Percentiles rank a stretch among this genome's conserved stretches.
Conservation (phyloP, 2,113 vertebrate species). For the Chloebia gouldiae region DNA sequence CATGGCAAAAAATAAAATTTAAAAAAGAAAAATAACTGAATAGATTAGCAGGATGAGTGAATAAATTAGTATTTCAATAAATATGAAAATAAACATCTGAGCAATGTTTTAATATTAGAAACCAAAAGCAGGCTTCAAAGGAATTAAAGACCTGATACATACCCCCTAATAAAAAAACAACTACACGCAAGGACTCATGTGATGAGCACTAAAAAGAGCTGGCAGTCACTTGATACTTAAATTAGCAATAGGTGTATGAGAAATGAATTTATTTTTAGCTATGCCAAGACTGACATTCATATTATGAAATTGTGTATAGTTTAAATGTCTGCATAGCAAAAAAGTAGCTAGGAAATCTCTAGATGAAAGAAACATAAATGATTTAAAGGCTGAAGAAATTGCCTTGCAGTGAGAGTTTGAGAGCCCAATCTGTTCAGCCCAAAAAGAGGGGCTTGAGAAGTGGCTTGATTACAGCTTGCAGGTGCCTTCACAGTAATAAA, state of each 20-base stretch:
- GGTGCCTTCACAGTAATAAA: neutral
- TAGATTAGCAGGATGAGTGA: neutral
- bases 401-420: neutral
- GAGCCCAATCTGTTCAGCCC: neutral
- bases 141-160: neutral
- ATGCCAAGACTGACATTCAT: neutral
- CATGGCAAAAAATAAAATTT: fast-evolving
- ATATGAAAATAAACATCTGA: neutral
- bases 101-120: neutral
- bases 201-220: neutral
- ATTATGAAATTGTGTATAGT: neutral
- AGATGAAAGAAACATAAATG: neutral
- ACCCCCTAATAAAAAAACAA: neutral
- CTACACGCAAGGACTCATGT: neutral
- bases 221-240: neutral
- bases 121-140: neutral
- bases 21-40: neutral
- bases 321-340: neutral
- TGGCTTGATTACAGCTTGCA: neutral
- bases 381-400: neutral
- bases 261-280: slow-evolving; percentile 2
- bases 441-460: neutral
- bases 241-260: neutral
- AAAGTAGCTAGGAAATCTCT: neutral
- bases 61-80: neutral